Base-by-base conservation (phyloP, 2,888 invertebrate genomes). In the Heteromurus nitidus region DNA sequence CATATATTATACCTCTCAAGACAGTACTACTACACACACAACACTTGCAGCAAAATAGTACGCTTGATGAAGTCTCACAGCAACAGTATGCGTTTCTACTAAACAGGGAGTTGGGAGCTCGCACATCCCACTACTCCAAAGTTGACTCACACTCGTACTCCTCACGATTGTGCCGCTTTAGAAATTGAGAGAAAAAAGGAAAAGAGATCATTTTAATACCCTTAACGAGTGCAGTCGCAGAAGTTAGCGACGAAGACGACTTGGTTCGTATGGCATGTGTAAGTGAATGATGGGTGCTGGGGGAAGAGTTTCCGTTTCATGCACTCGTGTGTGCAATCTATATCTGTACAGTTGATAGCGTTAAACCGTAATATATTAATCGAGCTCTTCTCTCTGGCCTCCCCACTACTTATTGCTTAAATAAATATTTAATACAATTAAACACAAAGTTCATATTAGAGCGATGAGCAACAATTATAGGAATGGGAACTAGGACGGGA, bases 401-500 rank as follows among this genome's bases (percentile, higher is more conserved):
- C 55, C 26, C 64, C 2, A 47, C 31, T 65, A 24, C 28, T 26
- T 2, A 47, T 64, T 74, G 47, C 60, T 69, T 76, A 79, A 79
- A 79, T 79, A 79, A 79, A 79, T 79, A 79, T 79, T 79, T 79
- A 72, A 79, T 64, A 72, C 65, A 79, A 79, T 79, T 79, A 79
- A 79, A 64, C 79, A 65, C 72, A 79, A 65, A 70, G 64, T 55
- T 42, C 44, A 64, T 75, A 75, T 67, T 75, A 79, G 42, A 70
- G 58, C 42, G 79, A 72, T 53, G 72, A 80, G 80, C 73, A 80
- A 73, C 80, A 80, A 73, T 80, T 77, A 55, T 26, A 67, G 73
- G 80, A 80, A 80, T 80, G 80, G 73, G 80, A 80, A 80, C 80
- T 80, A 68, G 80, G 80, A 80, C 80, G 80, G 80, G 80, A 80